These are phyloP conservation scores for Sturnus vulgaris DNA, from an alignment of 2,113 vertebrate genomes.

Conservation along the genomic window DNA sequence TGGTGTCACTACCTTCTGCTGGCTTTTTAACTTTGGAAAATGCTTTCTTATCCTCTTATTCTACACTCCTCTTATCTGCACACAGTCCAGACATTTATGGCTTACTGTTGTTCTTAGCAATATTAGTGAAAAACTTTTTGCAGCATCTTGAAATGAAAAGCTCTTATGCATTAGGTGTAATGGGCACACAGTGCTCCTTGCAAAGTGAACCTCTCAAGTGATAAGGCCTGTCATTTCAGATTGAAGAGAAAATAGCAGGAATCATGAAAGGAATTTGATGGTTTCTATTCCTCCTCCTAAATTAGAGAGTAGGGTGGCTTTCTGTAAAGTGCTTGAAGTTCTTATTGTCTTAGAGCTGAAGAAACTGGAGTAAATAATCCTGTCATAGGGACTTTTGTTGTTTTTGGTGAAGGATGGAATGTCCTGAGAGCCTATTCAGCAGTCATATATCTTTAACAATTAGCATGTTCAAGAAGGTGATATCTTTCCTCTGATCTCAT, in stretches of 20 bases:
- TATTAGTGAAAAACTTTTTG: neutral
- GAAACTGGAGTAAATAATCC: neutral
- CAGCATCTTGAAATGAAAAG: neutral
- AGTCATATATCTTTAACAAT: neutral
- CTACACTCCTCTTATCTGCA: neutral
- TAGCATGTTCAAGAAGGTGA: neutral
- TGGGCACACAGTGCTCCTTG: neutral
- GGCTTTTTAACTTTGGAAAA: neutral
- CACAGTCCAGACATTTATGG: neutral
- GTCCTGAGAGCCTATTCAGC: neutral
- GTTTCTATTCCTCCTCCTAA: neutral
- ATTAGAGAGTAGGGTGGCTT: neutral
- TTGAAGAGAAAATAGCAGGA: slow-evolving; percentile 8
- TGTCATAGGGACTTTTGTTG: neutral
- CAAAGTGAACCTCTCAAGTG: neutral
- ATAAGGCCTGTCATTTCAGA: neutral
- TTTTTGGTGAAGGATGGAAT: neutral
- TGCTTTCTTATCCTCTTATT: neutral
- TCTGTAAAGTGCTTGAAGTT: neutral
- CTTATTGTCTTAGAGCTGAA: neutral
- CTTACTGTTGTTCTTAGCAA: neutral
- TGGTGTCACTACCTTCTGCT: neutral
- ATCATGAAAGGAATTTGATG: neutral
- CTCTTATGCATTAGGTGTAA: neutral
- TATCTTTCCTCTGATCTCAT: neutral